Evolutionary conservation across 2,113 vertebrate species (phyloP), one percentile per base, ranked within the genome.

Genomic region (Catharus bicknelli): DNA sequence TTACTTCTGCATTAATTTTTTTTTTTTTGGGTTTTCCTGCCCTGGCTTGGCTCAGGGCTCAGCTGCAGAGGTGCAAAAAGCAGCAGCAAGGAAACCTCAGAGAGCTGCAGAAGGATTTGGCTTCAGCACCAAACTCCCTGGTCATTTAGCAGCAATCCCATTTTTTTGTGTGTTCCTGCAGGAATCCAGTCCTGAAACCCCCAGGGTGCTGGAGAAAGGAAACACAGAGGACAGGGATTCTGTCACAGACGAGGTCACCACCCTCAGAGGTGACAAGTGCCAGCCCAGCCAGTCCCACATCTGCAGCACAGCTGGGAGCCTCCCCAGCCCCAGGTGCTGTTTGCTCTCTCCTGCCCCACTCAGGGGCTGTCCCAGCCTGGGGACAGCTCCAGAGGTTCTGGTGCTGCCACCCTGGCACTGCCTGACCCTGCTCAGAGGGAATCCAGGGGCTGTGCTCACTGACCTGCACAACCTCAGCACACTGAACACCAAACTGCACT

Each of bases 1-100:
- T 78, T 2, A 4, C 30, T 4, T 51, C 77, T 20, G 2, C 1
- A 2, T 36, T 38, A 26, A 27, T 1, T 4, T 8, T 27, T 2
- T 10, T 10, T 16, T 8, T 7, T 10, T 3, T 10, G 16, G 20
- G 3, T 36, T 48, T 40, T 67, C 55, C 40, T 43, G 47, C 63
- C 42, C 34, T 3, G 29, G 40, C 18, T 5, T 40, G 40, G 27
- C 15, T 9, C 4, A 45, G 23, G 43, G 45, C n/a, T 47, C 14
- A 8, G 87, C 45, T 45, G 68, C 69, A 63, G 29, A 20, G 19
- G 10, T 9, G 63, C 36, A 21, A 7, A 18, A 36, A 42, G 36
- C 36, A 54, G 78, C 38, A 40, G 47, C 73, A 45, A 25, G 53
- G 47, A 25, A 36, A 63, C 5, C 16, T 25, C n/a, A 0, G 20